Evolutionary conservation across 2,113 vertebrate species (phyloP).

Genomic region (Beaufortia kweichowensis): DNA sequence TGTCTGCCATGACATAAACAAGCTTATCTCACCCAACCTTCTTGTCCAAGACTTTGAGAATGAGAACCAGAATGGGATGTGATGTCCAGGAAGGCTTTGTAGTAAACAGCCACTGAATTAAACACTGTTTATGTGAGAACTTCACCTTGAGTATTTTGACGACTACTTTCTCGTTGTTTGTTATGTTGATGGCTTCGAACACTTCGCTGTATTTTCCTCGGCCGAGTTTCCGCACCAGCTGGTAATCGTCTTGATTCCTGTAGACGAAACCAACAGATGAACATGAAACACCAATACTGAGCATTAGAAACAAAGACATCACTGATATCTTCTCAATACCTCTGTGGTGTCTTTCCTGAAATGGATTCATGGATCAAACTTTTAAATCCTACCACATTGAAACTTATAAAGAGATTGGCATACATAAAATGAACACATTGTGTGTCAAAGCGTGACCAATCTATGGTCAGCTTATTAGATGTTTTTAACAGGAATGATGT

Average conservation of each 20-base stretch:
- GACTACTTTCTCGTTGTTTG: conserved; percentile 59
- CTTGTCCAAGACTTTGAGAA: conserved; percentile 40
- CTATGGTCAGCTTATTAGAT: no score
- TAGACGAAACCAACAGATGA: conserved; percentile 11
- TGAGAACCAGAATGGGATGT: conserved; percentile 28
- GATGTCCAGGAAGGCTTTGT: conserved; percentile 3
- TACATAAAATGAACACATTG: no score
- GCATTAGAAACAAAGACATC: not conserved
- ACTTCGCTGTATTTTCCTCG: conserved; percentile 61
- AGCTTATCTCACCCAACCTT: conserved; percentile 36
- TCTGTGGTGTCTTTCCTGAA: no score
- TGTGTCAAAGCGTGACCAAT: no score
- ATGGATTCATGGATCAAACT: no score
- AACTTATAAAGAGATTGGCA: no score
- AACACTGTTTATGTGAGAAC: no score
- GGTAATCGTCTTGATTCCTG: conserved; percentile 60
- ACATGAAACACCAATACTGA: not conserved
- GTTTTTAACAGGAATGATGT: no score
- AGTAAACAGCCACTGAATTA: conserved; percentile 44
- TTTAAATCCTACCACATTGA: no score
- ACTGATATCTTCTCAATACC: no score
- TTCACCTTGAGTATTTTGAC: conserved; percentile 61
- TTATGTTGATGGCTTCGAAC: conserved; percentile 60
- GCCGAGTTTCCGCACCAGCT: conserved; percentile 58
- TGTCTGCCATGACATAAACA: conserved; percentile 44